Conservation (phyloP, 2,797 vertebrate genomes). For the Typhlichthys eigenmanni region DNA sequence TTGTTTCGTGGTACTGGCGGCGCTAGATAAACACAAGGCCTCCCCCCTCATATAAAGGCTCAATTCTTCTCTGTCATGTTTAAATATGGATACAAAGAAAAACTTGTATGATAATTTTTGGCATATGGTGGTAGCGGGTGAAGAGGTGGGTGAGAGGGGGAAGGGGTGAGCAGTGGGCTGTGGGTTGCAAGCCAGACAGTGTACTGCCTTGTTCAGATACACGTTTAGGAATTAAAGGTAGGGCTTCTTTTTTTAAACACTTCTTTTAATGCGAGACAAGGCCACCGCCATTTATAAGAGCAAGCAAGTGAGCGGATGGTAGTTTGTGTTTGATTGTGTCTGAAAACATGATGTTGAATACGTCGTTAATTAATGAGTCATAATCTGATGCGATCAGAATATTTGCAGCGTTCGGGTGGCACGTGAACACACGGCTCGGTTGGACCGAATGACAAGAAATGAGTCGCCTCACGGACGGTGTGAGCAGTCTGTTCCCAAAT, state of each 20-base stretch:
- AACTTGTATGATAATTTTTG: slow-evolving; percentile 85
- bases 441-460: slow-evolving; percentile 39
- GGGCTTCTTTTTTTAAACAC: slow-evolving; percentile 19
- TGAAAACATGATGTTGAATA: slow-evolving; percentile 43
- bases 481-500: slow-evolving; percentile 17
- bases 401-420: slow-evolving; percentile 48
- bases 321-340: slow-evolving; percentile 49
- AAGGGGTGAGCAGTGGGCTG: neutral
- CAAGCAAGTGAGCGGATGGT: slow-evolving; percentile 16
- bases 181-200: slow-evolving; percentile 63
- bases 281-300: slow-evolving; percentile 53
- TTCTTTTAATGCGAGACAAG: slow-evolving; percentile 61
- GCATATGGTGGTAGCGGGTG: slow-evolving; percentile 75
- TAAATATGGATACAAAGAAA: slow-evolving; percentile 85
- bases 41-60: slow-evolving; percentile 76
- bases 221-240: slow-evolving; percentile 63
- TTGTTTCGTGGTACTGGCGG: slow-evolving; percentile 76
- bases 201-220: slow-evolving; percentile 79
- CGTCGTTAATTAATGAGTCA: slow-evolving; percentile 36
- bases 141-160: slow-evolving; percentile 45
- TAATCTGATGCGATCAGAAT: slow-evolving; percentile 51
- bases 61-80: slow-evolving; percentile 81
- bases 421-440: slow-evolving; percentile 48
- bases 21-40: slow-evolving; percentile 81
- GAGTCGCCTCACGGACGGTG: slow-evolving; percentile 24